Evolutionary conservation across 2,113 vertebrate species (phyloP).

Genomic region (Melanocharis versteri): DNA sequence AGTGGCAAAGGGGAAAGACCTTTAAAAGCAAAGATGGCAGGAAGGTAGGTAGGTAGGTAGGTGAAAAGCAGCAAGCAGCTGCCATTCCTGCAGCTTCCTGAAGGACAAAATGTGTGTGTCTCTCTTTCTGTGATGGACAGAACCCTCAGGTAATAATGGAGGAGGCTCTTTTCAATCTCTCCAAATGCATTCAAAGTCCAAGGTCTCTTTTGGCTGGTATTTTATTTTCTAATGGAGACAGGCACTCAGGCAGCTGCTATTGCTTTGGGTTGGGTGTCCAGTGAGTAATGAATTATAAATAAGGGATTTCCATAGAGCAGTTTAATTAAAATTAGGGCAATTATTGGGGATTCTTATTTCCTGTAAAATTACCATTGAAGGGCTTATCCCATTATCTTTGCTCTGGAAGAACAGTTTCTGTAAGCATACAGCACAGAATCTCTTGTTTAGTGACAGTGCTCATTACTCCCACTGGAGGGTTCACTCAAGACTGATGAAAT

Average conservation of each 20-base stretch:
- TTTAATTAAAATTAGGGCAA: background rate
- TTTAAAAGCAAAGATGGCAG: background rate
- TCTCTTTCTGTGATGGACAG: background rate
- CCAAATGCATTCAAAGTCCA: background rate
- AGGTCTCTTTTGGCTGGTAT: background rate
- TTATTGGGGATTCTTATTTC: background rate
- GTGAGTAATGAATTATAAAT: background rate
- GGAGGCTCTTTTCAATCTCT: background rate
- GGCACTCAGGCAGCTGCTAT: background rate
- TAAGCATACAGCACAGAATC: background rate
- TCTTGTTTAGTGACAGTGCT: background rate
- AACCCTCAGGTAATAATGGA: background rate
- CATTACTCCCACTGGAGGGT: accelerated
- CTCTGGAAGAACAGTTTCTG: background rate
- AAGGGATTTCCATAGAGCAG: background rate
- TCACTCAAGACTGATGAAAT: background rate
- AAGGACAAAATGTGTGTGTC: background rate
- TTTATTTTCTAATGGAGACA: background rate
- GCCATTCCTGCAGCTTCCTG: background rate
- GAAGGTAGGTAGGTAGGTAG: background rate
- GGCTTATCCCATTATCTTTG: background rate
- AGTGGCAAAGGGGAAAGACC: background rate
- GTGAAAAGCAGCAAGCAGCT: background rate
- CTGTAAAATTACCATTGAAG: background rate
- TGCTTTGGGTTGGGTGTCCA: background rate